Conservation (phyloP, 23 tunicate genomes). For the Ciona savignyi region DNA sequence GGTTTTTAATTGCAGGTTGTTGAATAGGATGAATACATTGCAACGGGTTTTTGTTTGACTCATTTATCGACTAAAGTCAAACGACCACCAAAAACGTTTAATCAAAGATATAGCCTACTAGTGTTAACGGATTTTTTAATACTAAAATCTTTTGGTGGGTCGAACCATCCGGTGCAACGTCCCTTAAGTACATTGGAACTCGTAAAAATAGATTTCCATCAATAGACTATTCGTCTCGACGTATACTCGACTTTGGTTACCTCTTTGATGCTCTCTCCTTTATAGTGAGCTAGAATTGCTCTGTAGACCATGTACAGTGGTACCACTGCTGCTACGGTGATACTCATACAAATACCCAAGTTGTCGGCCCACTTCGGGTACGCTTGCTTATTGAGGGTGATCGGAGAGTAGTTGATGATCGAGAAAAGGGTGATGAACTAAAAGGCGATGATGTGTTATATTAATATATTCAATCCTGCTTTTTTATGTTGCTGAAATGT, state of each 20-base stretch:
- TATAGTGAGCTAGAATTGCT: background rate
- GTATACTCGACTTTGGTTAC: background rate
- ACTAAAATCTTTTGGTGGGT: no score
- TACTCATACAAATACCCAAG: conserved; percentile 52
- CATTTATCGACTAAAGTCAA: no score
- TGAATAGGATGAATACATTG: no score
- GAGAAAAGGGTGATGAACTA: conserved; percentile 44
- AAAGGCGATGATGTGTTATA: background rate
- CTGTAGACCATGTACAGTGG: conserved; percentile 39
- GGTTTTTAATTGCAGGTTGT: no score
- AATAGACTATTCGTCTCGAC: no score
- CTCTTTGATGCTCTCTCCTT: conserved; percentile 7
- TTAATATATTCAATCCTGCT: background rate
- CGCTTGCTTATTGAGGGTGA: conserved; percentile 9
- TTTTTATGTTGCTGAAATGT: background rate
- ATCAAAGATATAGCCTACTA: no score
- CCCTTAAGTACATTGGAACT: no score
- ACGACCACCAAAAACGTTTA: no score
- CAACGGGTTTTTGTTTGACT: no score
- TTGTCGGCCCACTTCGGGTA: conserved; percentile 53
- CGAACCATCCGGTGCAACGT: no score
- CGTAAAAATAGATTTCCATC: no score
- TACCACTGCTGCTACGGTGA: conserved; percentile 24
- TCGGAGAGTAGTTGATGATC: conserved; percentile 30
- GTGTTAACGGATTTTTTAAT: no score